A percentile compares a stretch with the other conserved stretches of the same genome.
These are phyloP conservation scores for Mycteria americana DNA, from an alignment of 2,797 vertebrate genomes.

Conservation along the genomic window DNA sequence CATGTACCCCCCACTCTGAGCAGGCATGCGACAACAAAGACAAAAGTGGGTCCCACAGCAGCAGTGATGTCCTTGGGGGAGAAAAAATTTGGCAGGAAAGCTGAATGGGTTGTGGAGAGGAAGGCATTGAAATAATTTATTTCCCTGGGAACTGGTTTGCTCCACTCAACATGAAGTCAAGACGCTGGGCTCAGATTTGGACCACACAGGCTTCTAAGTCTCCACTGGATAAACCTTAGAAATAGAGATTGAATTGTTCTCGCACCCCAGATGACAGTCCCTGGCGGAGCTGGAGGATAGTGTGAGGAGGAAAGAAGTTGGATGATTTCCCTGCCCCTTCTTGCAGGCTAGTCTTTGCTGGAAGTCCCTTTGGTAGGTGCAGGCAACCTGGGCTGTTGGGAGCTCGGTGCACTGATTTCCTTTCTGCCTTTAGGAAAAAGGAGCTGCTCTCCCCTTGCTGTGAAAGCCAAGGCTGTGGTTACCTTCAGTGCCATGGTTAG, in stretches of 20 bases:
- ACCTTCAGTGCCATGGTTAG: not conserved
- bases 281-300: not conserved
- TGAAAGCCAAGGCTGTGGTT: not conserved
- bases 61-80: not conserved
- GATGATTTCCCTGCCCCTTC: not conserved
- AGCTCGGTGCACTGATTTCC: not conserved
- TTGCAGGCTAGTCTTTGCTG: not conserved
- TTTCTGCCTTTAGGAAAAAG: not conserved
- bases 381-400: not conserved
- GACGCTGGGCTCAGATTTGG: conserved; percentile 1
- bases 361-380: not conserved
- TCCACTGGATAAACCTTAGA: not conserved
- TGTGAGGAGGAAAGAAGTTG: fast-evolving
- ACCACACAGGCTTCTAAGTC: conserved; percentile 33
- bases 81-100: not conserved
- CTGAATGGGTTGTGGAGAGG: not conserved
- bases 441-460: not conserved
- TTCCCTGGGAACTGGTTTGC: conserved; percentile 35
- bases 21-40: not conserved
- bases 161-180: not conserved
- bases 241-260: not conserved
- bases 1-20: not conserved
- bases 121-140: conserved; percentile 28
- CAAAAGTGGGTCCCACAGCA: not conserved
- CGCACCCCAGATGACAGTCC: not conserved